Evolutionary conservation across 2,113 vertebrate genomes (phyloP).

Genomic region (Pantherophis guttatus): DNA sequence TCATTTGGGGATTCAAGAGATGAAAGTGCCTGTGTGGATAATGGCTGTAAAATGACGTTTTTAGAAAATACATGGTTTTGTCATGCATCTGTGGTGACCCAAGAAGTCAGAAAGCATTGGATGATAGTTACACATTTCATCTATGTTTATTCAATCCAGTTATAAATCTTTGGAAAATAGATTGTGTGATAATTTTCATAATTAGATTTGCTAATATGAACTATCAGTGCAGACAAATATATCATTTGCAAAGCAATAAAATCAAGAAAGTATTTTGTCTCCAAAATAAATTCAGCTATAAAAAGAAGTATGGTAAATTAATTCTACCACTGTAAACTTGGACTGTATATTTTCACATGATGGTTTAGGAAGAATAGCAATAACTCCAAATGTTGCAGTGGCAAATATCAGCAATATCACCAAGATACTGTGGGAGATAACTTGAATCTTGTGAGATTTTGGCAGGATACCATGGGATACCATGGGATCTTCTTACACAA

Average conservation of each 20-base stretch:
- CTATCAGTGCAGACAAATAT: background rate
- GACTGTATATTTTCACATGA: background rate
- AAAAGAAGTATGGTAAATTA: background rate
- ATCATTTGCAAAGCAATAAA: background rate
- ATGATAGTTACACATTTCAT: background rate
- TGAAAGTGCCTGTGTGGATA: constrained; percentile 59
- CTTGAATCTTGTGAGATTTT: background rate
- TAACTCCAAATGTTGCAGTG: background rate
- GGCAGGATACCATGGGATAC: background rate
- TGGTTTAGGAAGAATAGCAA: background rate
- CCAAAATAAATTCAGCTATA: background rate
- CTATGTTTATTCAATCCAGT: background rate
- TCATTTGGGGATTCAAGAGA: constrained; percentile 39
- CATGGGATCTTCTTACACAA: background rate
- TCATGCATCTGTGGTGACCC: constrained; percentile 53
- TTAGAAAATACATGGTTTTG: constrained; percentile 59
- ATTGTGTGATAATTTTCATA: background rate
- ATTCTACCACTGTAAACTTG: background rate
- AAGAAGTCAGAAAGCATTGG: constrained; percentile 32
- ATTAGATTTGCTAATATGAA: background rate
- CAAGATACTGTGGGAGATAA: background rate
- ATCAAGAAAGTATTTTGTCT: background rate
- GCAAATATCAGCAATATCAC: background rate
- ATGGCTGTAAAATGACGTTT: constrained; percentile 55
- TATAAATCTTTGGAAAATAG: background rate